A percentile compares a stretch with the other conserved stretches of the same genome.
Conservation (phyloP, 2,888 invertebrate genomes). For the Nomada ferruginata region DNA sequence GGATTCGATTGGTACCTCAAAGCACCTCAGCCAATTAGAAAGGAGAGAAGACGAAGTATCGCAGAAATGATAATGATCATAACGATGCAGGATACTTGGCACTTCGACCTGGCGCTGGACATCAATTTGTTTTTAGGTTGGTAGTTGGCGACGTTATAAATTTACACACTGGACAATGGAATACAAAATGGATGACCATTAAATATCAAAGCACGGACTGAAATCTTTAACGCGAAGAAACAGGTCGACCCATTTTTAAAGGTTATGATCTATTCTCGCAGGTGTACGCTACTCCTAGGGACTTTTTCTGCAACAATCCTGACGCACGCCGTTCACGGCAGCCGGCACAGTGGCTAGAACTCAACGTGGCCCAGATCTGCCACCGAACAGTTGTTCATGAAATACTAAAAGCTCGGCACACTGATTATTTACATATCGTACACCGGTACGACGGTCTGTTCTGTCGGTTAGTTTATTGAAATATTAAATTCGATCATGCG, state of each 20-base stretch:
- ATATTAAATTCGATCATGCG: constrained; percentile 31
- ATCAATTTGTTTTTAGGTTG: too few species aligned
- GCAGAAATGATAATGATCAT: too few species aligned
- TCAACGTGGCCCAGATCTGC: constrained; percentile 42
- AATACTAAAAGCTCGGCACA: constrained; percentile 32
- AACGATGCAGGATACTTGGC: too few species aligned
- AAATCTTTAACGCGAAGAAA: not conserved
- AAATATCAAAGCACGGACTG: not conserved
- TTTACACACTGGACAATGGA: too few species aligned
- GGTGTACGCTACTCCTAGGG: not conserved
- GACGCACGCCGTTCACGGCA: constrained; percentile 8
- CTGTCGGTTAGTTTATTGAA: constrained; percentile 13
- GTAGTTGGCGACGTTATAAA: too few species aligned
- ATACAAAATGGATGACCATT: too few species aligned
- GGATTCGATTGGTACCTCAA: constrained; percentile 65
- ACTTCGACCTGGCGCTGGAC: too few species aligned
- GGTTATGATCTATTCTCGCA: not conserved
- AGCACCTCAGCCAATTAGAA: constrained; percentile 54
- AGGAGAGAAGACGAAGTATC: too few species aligned
- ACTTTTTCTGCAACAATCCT: not conserved
- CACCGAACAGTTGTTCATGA: constrained; percentile 33
- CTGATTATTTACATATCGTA: constrained; percentile 43
- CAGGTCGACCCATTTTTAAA: not conserved
- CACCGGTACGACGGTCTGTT: not conserved
- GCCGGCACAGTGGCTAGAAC: constrained; percentile 3